These are phyloP conservation scores for Crax fasciolata DNA, from an alignment of 2,797 vertebrate species.

Conservation along the genomic window DNA sequence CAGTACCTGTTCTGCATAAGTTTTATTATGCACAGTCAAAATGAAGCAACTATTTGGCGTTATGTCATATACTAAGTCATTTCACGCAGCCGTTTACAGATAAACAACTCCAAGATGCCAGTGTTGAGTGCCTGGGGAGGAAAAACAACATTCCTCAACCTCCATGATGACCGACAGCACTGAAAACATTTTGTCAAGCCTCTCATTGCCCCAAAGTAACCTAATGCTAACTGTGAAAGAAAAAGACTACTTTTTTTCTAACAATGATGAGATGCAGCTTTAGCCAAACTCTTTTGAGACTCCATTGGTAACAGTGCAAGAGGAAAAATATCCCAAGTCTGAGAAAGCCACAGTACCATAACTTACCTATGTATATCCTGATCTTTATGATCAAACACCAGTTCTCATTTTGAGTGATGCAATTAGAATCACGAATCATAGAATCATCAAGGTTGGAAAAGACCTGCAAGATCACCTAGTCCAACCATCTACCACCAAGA, in stretches of 20 bases:
- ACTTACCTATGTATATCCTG: neutral
- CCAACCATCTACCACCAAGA: no score
- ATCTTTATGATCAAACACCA: neutral
- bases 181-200: neutral
- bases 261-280: neutral
- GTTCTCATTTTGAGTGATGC: neutral
- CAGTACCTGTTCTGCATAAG: neutral
- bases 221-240: neutral
- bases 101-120: neutral
- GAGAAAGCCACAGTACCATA: neutral
- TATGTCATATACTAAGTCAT: neutral
- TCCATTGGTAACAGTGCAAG: neutral
- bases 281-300: neutral
- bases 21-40: neutral
- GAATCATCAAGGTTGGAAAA: no score
- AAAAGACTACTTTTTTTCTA: neutral
- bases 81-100: neutral
- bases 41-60: fast-evolving
- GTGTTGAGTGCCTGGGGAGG: neutral
- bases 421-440: no score
- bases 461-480: no score
- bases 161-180: neutral
- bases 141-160: neutral
- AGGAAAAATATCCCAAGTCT: neutral
- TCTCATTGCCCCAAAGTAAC: neutral